A percentile compares a stretch with the other conserved stretches of the same genome.
Evolutionary conservation across 2,888 invertebrate genomes (phyloP).

Genomic region (Mechanitis mazaeus): DNA sequence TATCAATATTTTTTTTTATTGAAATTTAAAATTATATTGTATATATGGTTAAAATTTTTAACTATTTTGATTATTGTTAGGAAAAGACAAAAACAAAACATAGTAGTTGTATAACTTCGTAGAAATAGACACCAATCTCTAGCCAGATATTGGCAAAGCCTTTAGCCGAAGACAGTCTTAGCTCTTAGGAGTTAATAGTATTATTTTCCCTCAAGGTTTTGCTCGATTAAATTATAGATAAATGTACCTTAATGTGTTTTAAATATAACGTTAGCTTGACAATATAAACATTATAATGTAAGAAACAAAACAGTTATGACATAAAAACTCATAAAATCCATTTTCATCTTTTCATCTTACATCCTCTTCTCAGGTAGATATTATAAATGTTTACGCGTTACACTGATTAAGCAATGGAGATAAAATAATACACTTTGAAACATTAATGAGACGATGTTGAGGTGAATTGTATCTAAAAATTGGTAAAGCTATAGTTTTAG

Average conservation of each 20-base stretch:
- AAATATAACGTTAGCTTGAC: no score
- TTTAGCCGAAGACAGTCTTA: no score
- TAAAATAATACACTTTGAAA: conserved; percentile 15
- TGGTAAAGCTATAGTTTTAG: no score
- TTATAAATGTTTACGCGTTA: conserved; percentile 21
- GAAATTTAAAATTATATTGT: no score
- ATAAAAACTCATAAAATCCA: conserved; percentile 20
- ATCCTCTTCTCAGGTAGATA: conserved; percentile 17
- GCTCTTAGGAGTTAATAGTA: no score
- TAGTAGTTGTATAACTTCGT: conserved; percentile 13
- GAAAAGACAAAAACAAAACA: no score
- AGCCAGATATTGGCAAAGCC: background rate
- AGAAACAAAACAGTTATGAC: conserved; percentile 2
- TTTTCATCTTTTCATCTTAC: conserved; percentile 1
- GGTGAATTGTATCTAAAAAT: no score
- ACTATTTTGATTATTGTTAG: no score
- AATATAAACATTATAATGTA: background rate
- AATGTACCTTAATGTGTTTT: no score
- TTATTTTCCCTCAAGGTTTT: no score
- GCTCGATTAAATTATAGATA: no score
- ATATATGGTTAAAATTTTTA: no score
- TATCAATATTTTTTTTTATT: background rate
- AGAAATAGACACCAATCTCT: conserved; percentile 11
- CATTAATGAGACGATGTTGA: background rate
- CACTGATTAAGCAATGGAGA: conserved; percentile 14